Evolutionary conservation across 2,113 vertebrate species (phyloP), one percentile per base, ranked within the genome.

Genomic region (Cavia aperea): DNA sequence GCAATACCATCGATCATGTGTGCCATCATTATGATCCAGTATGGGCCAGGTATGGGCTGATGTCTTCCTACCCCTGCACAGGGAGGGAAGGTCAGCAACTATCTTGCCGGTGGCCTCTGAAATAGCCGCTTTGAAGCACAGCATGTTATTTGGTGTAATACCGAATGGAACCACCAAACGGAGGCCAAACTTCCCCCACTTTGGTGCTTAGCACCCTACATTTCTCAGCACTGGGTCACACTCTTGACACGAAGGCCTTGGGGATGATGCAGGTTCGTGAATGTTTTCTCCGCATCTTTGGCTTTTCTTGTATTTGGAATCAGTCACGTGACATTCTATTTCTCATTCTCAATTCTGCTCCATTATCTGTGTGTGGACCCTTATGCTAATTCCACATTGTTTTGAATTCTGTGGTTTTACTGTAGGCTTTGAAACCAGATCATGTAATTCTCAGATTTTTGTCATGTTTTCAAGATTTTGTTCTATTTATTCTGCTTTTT

Each of bases 11-110:
- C 2, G 31, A 51, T 51, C 29, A 1, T 10, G 18, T 11, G 18
- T 26, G 77, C 18, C 31, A 31, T 26, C 73, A 31, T 29, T 63
- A 68, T 19, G 14, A 78, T 11, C 33, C 3, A 8, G 1, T 23
- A 12, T 36, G 77, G 31, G 9, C 18, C 15, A 12, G 43, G 73
- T 29, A 23, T 29, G 13, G 21, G 24, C 21, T 49, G 39, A 36
- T 2, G 18, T 5, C 5, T 10, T 31, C 49, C 51, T 31, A 12
- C 4, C 0, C 49, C 31, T 19, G 18, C 4, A 9, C 9, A 19
- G 1, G 31, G 8, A 79, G 21, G 51, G 33, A 19, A 36, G 29
- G 51, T 10, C 51, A 3, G 4, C 2, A 1, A 10, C 31, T 33
- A 9, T 11, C 31, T 33, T 21, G 31, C 31, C 7, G 18, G 43